Evolutionary conservation across 2,888 invertebrate genomes (phyloP).

Genomic region (Listrodromus nycthemerus): DNA sequence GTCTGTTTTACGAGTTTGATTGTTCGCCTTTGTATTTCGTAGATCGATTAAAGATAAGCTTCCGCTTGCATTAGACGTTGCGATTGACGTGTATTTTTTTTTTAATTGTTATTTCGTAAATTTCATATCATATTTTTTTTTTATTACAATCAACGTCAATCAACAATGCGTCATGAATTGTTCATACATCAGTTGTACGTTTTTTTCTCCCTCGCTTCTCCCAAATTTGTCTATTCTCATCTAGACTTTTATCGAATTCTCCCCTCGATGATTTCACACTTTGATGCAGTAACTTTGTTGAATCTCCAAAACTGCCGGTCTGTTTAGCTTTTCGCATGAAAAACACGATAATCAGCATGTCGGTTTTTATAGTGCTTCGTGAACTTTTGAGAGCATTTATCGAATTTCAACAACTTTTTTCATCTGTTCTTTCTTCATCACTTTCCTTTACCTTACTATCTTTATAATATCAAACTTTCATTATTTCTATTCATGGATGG

Average conservation of each 20-base stretch:
- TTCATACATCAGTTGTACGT: conserved; percentile 15
- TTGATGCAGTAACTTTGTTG: background rate
- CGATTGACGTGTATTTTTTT: background rate
- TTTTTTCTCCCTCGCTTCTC: conserved; percentile 44
- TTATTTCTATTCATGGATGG: background rate
- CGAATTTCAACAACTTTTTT: background rate
- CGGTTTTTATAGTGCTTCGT: conserved; percentile 23
- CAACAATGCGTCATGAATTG: background rate
- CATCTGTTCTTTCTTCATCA: too few relatives aligned
- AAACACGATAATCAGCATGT: conserved; percentile 27
- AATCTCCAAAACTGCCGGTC: background rate
- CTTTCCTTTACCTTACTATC: background rate
- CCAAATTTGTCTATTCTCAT: conserved; percentile 7
- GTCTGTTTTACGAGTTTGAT: background rate
- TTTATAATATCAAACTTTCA: background rate
- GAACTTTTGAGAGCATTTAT: conserved; percentile 6
- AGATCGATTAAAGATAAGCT: background rate
- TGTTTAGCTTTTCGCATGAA: conserved; percentile 1
- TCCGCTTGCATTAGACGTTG: background rate
- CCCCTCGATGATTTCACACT: conserved; percentile 5
- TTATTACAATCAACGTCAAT: background rate
- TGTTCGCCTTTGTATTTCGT: background rate
- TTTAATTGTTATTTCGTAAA: background rate
- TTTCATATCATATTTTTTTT: too few relatives aligned
- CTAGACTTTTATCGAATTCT: background rate